These are phyloP conservation scores for Athalia rosae DNA, from an alignment of 2,888 invertebrate genomes.

Conservation along the genomic window DNA sequence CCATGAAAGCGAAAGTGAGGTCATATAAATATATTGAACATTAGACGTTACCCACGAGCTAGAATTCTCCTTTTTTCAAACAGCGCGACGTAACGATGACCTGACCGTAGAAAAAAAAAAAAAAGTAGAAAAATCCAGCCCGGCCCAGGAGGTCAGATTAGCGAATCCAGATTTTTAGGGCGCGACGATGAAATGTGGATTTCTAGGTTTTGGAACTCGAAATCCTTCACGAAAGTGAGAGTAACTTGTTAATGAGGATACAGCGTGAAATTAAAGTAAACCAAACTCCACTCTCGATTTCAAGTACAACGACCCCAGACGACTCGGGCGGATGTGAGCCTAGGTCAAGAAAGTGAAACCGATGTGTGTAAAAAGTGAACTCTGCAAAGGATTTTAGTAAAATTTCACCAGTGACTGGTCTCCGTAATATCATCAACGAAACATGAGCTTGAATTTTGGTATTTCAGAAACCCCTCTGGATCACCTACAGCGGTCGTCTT, in stretches of 20 bases:
- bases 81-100: neutral
- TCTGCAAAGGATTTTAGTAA: neutral
- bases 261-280: neutral
- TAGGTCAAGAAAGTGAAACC: conserved; percentile 24
- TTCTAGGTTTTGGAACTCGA: conserved; percentile 17
- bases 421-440: no score
- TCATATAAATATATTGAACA: no score
- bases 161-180: neutral
- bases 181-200: conserved; percentile 7
- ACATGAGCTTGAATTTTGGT: neutral
- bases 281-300: neutral
- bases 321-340: neutral
- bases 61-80: no score
- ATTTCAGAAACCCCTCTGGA: conserved; percentile 10
- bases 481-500: conserved; percentile 42
- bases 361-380: neutral
- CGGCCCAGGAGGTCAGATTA: neutral
- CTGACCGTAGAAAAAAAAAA: neutral
- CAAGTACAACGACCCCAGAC: conserved; percentile 1
- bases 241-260: neutral
- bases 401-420: no score
- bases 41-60: no score
- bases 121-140: neutral
- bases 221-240: conserved; percentile 2
- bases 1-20: conserved; percentile 15